Base-by-base conservation (phyloP, 1,140 invertebrate genomes). In the Drosophila equinoxialis region DNA sequence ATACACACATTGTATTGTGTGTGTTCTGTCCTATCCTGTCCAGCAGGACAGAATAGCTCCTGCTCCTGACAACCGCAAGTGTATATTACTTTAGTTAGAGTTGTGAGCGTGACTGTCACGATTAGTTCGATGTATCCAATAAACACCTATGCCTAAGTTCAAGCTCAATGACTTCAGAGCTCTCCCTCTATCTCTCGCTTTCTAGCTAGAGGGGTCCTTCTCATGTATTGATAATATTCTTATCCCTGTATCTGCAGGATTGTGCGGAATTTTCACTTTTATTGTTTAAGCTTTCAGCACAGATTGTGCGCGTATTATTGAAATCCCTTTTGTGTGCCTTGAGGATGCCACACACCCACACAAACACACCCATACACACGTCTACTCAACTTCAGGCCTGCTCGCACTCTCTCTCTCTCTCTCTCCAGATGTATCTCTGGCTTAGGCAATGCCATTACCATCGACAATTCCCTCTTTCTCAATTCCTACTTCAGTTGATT, bases 271-370 rank as follows among this genome's bases (percentile, higher is more conserved):
- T 86, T 87, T 86, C 83, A 82, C 79, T 79, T 86, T 87, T 86
- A 86, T 86, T 86, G 83, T 86, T 86, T 87, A 82, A 86, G 83
- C 83, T 86, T 86, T 87, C 79, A 87, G 79, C 83, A 83, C 76
- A 77, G 83, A 86, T 86, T 86, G 83, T 79, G 68, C 67, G 79
- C 74, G 79, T 82, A 81, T 87, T 86, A 86, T 86, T 86, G 83
- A 86, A 87, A 86, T 86, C 83, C 79, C 83, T 68, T 86, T 81
- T 86, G 79, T 79, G 71, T 26, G 79, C 83, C 71, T 68, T 57
- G 57, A 74, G 80, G 77, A 20, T 26, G 33, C 65, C 30, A 54
- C 70, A 73, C 70, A 73, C 35, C 10, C 37, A 41, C 62, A 45
- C 35, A 61, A 41, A 42, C 20, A 62, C 30, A 59, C 42, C 14